Base-by-base conservation (phyloP, 2,113 vertebrate species). In the Brachyhypopomus occidentalis region DNA sequence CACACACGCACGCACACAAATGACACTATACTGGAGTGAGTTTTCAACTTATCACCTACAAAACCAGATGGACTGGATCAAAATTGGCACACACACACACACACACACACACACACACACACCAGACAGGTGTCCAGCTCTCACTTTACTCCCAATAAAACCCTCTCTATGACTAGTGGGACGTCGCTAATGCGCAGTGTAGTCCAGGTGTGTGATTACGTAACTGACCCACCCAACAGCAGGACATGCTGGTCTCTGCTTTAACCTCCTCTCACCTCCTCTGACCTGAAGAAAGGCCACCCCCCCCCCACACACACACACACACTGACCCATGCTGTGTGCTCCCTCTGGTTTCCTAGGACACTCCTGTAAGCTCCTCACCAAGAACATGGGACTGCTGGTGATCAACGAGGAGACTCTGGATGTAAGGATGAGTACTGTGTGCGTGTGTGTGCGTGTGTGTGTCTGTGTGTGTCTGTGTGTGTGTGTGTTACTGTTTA, bases 371-470 rank as follows among this genome's bases (percentile, higher is more conserved):
- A 98, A 96, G 90, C 95, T 99, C 41, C 87, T 99, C 88, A 95
- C 92, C 82, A 98, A 97, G 92, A 98, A 98, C 90, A 99, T 98
- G 97, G 97, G 97, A 59, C 92, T 99, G 88, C 94, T 99, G 55
- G 96, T 99, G 85, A 95, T 99, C 83, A 99, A 98, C 81, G 96
- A 98, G 91, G 97, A 93, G 75, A 97, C 96, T 25, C 94, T 99
- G 75, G 97, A 99, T 81, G 98, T 98, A 93, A 98, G 97, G 97
- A 92, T 62, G 25, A 60, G 41, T 58, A 78, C 71, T 25, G 27
- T 60, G 52, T 52, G 12, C 14, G 45, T 52, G 45, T 52, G 59
- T 63, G n/a, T 19, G 41, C 16, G 45, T 11, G 45, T 11, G 45
- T 73, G 45, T 70, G 7, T 17, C 16, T 70, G 56, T 82, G 55